Conservation (phyloP, 2,797 vertebrate species). For the Coendou prehensilis region DNA sequence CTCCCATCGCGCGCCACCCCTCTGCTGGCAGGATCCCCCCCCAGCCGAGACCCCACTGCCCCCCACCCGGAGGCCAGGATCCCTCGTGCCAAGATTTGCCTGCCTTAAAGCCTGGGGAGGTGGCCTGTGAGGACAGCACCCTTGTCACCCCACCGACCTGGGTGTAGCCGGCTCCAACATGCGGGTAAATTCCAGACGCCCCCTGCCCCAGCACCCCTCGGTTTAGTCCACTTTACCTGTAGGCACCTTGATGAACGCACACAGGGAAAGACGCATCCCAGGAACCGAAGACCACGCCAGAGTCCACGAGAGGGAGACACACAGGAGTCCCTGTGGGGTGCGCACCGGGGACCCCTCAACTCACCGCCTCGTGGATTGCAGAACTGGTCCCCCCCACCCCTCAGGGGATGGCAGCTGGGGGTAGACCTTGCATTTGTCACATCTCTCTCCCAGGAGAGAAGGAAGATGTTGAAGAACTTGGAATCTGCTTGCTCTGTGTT, state of each 20-base stretch:
- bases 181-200: conserved; percentile 92
- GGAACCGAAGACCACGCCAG: conserved; percentile 65
- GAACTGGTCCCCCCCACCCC: not conserved
- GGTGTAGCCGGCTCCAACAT: conserved; percentile 84
- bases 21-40: not conserved
- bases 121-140: conserved; percentile 47
- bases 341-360: not conserved
- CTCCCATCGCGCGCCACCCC: not conserved
- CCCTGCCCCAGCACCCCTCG: conserved; percentile 88
- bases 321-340: not conserved
- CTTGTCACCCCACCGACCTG: not conserved
- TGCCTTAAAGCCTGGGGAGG: conserved; percentile 96
- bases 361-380: not conserved
- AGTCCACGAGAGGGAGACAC: not conserved
- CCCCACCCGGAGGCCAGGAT: conserved; percentile 67
- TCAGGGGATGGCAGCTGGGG: not conserved
- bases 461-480: not conserved
- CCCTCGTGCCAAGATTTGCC: conserved; percentile 97
- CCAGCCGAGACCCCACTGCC: conserved; percentile 41
- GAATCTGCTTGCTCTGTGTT: conserved; percentile 70
- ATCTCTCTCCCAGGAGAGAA: not conserved
- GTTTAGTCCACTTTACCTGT: conserved; percentile 93
- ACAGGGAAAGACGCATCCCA: conserved; percentile 19
- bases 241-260: conserved; percentile 93
- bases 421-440: conserved; percentile 72